A percentile compares a stretch with the other conserved stretches of the same genome.
These are phyloP conservation scores for Falco cherrug DNA, from an alignment of 2,797 vertebrate genomes.

Conservation along the genomic window DNA sequence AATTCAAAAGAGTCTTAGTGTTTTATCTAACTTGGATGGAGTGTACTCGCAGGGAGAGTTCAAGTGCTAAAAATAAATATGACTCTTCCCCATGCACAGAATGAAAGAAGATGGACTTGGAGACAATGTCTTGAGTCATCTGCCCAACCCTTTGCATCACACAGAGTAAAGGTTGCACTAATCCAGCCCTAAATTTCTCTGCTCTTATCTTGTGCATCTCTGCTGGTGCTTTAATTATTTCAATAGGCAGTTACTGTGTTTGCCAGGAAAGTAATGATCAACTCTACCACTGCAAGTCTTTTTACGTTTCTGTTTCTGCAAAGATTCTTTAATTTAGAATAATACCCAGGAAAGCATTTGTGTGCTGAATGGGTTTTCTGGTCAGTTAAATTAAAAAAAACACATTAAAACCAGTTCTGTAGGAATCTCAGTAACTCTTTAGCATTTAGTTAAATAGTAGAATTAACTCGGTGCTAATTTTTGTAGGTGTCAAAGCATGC, in stretches of 20 bases:
- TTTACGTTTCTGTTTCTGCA: conserved; percentile 13
- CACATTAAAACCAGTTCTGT: neutral
- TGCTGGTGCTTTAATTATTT: neutral
- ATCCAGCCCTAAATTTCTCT: neutral
- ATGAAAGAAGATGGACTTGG: neutral
- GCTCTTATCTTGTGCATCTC: neutral
- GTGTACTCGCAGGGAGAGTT: neutral
- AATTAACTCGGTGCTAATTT: neutral
- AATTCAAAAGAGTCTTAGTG: neutral
- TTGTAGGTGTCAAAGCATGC: neutral
- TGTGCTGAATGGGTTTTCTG: neutral
- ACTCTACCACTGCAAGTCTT: neutral
- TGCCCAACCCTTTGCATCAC: neutral
- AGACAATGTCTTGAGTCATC: neutral
- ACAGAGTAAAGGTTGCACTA: neutral
- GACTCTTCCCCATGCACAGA: neutral
- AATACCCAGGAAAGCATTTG: neutral
- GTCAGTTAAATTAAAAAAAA: conserved; percentile 22
- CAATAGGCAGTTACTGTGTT: neutral
- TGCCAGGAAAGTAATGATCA: neutral
- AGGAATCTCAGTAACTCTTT: conserved; percentile 22
- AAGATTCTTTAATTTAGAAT: neutral
- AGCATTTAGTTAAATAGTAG: neutral
- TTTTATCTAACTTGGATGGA: neutral
- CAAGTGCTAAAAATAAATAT: neutral